Percentiles rank a stretch among this genome's conserved stretches.
phyloP scores from a whole-genome alignment of 35 echinoderm and acorn worm species.

The Holothuria glaberrima region DNA sequence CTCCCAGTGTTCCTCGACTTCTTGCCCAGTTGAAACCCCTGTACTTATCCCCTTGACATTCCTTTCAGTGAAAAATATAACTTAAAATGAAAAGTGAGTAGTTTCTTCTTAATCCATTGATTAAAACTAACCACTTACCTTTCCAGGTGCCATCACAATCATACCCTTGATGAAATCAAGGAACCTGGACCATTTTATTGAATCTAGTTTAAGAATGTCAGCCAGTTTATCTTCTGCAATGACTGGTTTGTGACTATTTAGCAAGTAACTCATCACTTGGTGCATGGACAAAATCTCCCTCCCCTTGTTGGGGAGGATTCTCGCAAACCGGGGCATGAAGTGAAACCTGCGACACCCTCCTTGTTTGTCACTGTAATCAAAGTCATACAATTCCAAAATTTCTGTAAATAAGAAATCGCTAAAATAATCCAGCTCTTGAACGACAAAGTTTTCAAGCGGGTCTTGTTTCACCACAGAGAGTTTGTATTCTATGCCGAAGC shows the following conservation, averaged over 20 bases:
- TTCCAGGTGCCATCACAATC: conserved; percentile 84
- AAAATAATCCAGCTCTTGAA: conserved; percentile 89
- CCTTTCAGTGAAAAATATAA: too few species aligned
- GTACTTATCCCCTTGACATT: too few species aligned
- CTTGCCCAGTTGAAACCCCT: too few species aligned
- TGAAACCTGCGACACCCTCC: conserved; percentile 83
- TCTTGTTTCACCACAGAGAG: conserved; percentile 75
- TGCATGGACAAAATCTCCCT: conserved; percentile 99
- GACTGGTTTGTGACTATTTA: conserved; percentile 69
- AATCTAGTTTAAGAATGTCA: conserved; percentile 51
- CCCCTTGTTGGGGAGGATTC: conserved; percentile 90
- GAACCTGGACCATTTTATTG: conserved; percentile 70
- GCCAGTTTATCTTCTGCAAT: conserved; percentile 71
- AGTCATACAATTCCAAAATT: conserved; percentile 92
- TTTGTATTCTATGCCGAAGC: conserved; percentile 91
- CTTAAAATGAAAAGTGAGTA: too few species aligned
- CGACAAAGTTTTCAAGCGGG: conserved; percentile 90
- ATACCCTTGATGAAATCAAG: conserved; percentile 72
- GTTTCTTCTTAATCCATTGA: too few species aligned
- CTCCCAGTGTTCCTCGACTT: too few species aligned
- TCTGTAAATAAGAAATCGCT: conserved; percentile 88
- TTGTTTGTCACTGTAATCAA: conserved; percentile 68
- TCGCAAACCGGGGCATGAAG: conserved; percentile 95
- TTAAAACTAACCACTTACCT: conserved; percentile 56
- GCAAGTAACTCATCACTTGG: conserved; percentile 84